phyloP scores from a whole-genome alignment of 2,888 invertebrate species.

The Molanna angustata region DNA sequence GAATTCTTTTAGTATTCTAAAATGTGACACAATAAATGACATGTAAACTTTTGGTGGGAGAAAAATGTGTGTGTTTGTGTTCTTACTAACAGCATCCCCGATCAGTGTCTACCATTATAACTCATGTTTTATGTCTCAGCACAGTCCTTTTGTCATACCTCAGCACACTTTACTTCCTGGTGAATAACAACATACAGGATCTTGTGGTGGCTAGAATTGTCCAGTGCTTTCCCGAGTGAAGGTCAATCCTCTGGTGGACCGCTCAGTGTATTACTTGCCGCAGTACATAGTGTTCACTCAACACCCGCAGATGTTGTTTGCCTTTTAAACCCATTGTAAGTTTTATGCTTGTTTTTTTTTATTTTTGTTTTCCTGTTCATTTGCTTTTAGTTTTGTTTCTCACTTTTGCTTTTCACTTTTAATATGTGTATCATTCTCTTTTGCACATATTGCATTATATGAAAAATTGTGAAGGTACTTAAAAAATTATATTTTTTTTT shows the following conservation, averaged over 20 bases:
- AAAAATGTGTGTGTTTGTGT: conserved; percentile 28
- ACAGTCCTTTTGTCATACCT: no score
- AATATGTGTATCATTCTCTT: no score
- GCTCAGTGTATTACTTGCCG: conserved; percentile 34
- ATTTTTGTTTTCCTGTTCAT: conserved; percentile 36
- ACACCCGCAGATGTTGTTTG: conserved; percentile 40
- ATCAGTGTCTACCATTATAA: conserved; percentile 30
- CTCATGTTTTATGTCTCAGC: conserved; percentile 26
- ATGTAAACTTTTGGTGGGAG: conserved; percentile 25
- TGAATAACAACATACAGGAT: conserved; percentile 26
- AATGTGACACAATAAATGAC: neutral
- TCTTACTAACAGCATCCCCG: conserved; percentile 32
- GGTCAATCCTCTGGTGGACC: conserved; percentile 38
- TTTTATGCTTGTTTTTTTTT: conserved; percentile 39
- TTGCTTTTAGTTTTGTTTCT: conserved; percentile 11
- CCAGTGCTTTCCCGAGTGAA: conserved; percentile 20
- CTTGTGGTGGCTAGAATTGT: conserved; percentile 14
- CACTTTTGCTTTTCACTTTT: conserved; percentile 7
- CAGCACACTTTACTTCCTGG: conserved; percentile 14
- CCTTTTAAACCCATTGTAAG: conserved; percentile 56
- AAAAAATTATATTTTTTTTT: no score
- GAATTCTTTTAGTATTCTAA: conserved; percentile 3
- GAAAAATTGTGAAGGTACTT: no score
- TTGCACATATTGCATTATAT: no score
- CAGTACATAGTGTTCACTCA: conserved; percentile 31